These are phyloP conservation scores for Lymantria dispar DNA, from an alignment of 2,888 invertebrate species.

Conservation along the genomic window DNA sequence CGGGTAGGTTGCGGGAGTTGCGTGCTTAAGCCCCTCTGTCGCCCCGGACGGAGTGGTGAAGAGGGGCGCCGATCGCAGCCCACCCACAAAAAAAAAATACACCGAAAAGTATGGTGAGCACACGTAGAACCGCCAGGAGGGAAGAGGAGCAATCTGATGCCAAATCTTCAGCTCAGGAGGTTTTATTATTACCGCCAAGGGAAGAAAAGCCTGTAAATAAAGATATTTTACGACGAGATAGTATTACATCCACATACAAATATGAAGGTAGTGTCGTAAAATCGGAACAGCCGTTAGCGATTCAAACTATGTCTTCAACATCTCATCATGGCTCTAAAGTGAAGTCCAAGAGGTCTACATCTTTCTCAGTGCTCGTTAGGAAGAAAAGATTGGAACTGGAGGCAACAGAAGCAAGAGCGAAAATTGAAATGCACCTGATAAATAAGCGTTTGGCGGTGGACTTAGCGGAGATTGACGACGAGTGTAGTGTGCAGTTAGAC, in stretches of 20 bases:
- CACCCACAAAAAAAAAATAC: no score
- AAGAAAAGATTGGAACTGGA: conserved; percentile 1
- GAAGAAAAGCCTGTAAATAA: no score
- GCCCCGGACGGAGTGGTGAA: no score
- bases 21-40: no score
- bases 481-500: conserved; percentile 2
- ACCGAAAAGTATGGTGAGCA: not conserved
- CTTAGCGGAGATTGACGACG: conserved; percentile 5
- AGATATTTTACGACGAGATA: no score
- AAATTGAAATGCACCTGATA: conserved; percentile 5
- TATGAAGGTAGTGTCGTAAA: not conserved
- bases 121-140: not conserved
- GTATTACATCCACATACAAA: no score
- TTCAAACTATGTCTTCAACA: not conserved
- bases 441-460: conserved; percentile 6
- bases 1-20: no score
- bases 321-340: not conserved
- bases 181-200: not conserved
- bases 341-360: not conserved
- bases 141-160: not conserved
- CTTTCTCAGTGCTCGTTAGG: not conserved
- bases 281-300: not conserved
- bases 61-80: no score
- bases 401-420: not conserved
- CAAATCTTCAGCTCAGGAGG: not conserved